phyloP scores from a whole-genome alignment of 2,797 vertebrate genomes.

The Leptoclinus maculatus region DNA sequence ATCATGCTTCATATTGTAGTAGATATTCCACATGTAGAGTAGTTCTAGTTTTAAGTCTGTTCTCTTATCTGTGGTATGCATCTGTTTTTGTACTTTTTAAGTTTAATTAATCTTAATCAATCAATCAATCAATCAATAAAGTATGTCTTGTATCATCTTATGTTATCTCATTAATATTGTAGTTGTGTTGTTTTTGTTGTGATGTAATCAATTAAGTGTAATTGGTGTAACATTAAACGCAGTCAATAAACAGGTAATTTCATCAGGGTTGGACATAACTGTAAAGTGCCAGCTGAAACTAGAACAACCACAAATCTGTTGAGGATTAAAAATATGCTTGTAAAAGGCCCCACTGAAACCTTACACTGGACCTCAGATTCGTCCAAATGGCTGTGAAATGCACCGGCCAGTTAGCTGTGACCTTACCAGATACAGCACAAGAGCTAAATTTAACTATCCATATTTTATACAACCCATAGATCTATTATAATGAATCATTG shows the following conservation, averaged over 20 bases:
- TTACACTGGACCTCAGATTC: conserved; percentile 60
- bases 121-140: background rate
- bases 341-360: conserved; percentile 65
- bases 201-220: conserved; percentile 1
- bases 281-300: conserved; percentile 34
- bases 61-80: background rate
- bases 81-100: background rate
- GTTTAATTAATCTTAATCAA: background rate
- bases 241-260: conserved; percentile 17
- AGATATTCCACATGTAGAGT: background rate
- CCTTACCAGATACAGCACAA: conserved; percentile 90
- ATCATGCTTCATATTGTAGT: background rate
- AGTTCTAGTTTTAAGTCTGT: background rate
- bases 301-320: conserved; percentile 55
- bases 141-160: background rate
- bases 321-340: conserved; percentile 48
- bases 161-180: background rate
- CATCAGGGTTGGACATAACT: conserved; percentile 10
- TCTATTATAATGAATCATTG: conserved; percentile 9
- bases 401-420: conserved; percentile 66
- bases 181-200: background rate
- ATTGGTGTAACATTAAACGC: conserved; percentile 18
- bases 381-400: conserved; percentile 55
- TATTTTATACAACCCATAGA: conserved; percentile 4
- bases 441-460: conserved; percentile 88